Base-by-base conservation (phyloP, 2,888 invertebrate genomes). In the Crioceris asparagi region DNA sequence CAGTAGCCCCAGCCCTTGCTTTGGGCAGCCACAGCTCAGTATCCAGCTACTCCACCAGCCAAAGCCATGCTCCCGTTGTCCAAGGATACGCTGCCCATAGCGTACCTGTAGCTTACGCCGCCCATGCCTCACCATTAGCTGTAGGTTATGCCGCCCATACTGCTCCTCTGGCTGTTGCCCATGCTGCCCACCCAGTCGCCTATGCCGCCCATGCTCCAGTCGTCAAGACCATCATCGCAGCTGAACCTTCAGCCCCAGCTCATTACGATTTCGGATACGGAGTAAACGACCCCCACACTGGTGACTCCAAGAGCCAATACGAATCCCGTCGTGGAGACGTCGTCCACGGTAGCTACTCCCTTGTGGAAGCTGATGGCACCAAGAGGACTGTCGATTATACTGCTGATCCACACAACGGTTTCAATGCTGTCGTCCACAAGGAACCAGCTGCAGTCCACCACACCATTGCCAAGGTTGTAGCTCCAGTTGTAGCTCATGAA, bases 241-340 rank as follows among this genome's bases (percentile, higher is more conserved):
- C 53, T 18, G 47, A 53, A 38, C 43, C 48, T 17, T 39, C 42
- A n/a, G 50, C 51, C 16, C 53, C 51, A 37, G 53, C 52, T 23
- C 46, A 53, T 37, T 53, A 53, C 43, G 53, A 53, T 33, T 53
- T 48, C 41, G 53, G 51, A 21, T 53, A 53, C 42, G 43, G 46
- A 29, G 53, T 53, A 15, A 52, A 39, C 40, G 51, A 51, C 39
- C 51, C 52, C 35, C 48, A 48, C 42, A 70, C 70, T 35, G 70
- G 50, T 67, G 71, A 71, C 63, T 65, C 68, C 58, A 71, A 71
- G 59, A 62, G 61, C 14, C 76, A 76, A 61, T 73, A 74, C 49
- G 76, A 77, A 64, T 71, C 73, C 45, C 74, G 76, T 41, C 63
- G 65, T 29, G 70, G 70, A 3, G 68, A 68, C 50, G 65, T 65